Conservation (phyloP, 30 jellyfish, hydroid and myxozoan genomes). For the Sanderia malayensis region DNA sequence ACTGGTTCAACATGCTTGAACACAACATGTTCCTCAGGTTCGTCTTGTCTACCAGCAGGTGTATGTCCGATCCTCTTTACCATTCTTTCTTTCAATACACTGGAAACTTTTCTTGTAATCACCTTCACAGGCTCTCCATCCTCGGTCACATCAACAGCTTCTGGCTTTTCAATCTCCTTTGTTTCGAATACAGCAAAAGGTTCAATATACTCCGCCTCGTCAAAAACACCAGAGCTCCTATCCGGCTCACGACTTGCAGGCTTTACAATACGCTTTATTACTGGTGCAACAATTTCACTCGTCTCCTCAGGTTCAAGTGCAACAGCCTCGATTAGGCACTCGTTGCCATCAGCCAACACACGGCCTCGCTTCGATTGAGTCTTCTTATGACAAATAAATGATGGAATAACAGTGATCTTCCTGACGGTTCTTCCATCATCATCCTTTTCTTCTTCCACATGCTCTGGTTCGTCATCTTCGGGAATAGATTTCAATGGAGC, state of each 20-base stretch:
- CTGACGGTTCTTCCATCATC: constrained; percentile 26
- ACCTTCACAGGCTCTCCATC: constrained; percentile 1
- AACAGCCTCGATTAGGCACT: constrained; percentile 4
- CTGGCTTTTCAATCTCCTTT: constrained; percentile 40
- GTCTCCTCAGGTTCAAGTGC: constrained; percentile 30
- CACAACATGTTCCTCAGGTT: constrained; percentile 39
- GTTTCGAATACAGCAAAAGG: constrained; percentile 57
- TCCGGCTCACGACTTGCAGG: neutral
- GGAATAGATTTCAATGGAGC: constrained; percentile 58
- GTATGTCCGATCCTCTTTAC: constrained; percentile 1
- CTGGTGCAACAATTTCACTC: constrained; percentile 35
- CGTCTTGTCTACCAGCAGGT: constrained; percentile 29
- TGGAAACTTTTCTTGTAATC: constrained; percentile 9
- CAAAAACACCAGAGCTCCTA: constrained; percentile 7
- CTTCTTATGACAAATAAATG: constrained; percentile 40
- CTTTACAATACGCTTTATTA: constrained; percentile 18
- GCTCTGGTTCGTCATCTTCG: constrained; percentile 57
- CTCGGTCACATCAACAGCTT: constrained; percentile 18
- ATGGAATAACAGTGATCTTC: constrained; percentile 48
- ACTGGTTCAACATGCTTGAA: constrained; percentile 60
- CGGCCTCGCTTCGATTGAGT: constrained; percentile 28
- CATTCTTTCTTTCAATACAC: constrained; percentile 3
- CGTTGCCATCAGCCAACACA: constrained; percentile 65
- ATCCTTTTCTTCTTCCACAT: constrained; percentile 37
- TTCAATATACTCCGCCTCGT: constrained; percentile 63